Conservation (phyloP, 2,113 vertebrate species). For the Phaetusa simplex region DNA sequence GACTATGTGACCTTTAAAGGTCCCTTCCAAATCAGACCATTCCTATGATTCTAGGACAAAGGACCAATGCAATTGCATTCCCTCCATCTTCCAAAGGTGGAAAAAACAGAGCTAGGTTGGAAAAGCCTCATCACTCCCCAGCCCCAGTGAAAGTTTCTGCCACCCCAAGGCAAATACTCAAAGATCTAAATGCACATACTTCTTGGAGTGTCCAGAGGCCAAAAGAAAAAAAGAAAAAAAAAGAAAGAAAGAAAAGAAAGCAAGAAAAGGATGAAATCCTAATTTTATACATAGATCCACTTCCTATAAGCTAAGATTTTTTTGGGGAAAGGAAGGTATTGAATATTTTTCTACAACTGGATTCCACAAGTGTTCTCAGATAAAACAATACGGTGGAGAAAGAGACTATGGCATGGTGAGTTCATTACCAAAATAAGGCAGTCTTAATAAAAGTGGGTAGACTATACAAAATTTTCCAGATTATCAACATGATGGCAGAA, state of each 20-base stretch:
- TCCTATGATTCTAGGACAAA: background rate
- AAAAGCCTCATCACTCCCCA: background rate
- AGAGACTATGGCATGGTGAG: background rate
- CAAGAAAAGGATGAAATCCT: accelerated
- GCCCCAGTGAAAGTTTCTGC: background rate
- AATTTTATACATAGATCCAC: background rate
- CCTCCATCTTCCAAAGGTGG: background rate
- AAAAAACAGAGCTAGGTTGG: background rate
- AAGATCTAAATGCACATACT: background rate
- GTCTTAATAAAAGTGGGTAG: background rate
- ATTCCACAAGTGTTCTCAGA: background rate
- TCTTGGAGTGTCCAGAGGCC: background rate
- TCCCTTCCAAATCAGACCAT: background rate
- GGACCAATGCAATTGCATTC: background rate
- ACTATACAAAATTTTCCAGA: background rate
- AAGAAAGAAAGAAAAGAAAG: background rate
- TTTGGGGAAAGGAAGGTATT: background rate
- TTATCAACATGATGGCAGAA: background rate
- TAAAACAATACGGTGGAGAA: background rate
- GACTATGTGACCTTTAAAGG: background rate
- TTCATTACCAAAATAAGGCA: background rate
- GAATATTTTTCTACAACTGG: background rate
- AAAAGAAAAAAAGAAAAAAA: accelerated
- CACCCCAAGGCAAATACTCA: background rate
- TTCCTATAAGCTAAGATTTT: background rate